Evolutionary conservation across 2,113 vertebrate species (phyloP).

Genomic region (Solea solea): DNA sequence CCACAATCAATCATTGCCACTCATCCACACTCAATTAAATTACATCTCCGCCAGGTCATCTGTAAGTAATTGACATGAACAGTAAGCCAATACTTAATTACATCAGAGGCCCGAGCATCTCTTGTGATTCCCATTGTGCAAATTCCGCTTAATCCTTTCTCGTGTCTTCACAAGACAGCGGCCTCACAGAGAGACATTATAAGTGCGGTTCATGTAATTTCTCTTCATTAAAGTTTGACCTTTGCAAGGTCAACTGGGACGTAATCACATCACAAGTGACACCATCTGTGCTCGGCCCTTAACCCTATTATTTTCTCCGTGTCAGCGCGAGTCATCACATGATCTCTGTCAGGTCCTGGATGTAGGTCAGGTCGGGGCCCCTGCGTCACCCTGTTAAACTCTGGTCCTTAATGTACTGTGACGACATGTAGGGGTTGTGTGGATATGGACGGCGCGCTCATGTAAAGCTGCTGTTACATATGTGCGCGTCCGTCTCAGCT

Average conservation of each 20-base stretch:
- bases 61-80: conserved; percentile 40
- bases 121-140: conserved; percentile 14
- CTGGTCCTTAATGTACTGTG: conserved; percentile 31
- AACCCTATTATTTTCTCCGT: conserved; percentile 24
- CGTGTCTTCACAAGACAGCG: conserved; percentile 1
- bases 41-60: conserved; percentile 20
- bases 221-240: conserved; percentile 34
- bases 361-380: conserved; percentile 55
- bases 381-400: conserved; percentile 28
- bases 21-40: conserved; percentile 15
- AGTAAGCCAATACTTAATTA: conserved; percentile 30
- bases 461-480: conserved; percentile 32
- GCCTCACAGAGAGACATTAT: background rate
- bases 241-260: conserved; percentile 26
- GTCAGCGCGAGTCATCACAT: conserved; percentile 34
- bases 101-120: conserved; percentile 42
- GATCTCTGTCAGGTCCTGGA: conserved; percentile 36
- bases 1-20: conserved; percentile 5
- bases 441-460: conserved; percentile 6
- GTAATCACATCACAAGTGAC: conserved; percentile 36
- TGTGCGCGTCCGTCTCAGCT: conserved; percentile 25
- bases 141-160: background rate
- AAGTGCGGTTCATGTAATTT: background rate
- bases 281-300: background rate
- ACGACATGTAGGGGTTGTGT: conserved; percentile 15